Conservation (phyloP, 2,888 invertebrate species). For the Adineta ricciae region DNA sequence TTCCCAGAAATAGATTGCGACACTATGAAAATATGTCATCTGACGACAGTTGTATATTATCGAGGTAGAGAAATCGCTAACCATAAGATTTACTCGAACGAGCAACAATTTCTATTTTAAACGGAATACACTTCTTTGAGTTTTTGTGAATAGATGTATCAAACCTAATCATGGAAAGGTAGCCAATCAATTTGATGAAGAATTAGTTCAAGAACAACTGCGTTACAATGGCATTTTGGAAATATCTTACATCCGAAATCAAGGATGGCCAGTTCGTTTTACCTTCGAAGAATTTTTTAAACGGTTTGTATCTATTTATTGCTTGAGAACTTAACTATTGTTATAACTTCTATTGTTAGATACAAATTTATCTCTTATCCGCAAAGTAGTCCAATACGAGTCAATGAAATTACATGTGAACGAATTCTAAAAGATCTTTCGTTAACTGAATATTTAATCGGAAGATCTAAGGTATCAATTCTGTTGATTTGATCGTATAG, state of each 20-base stretch:
- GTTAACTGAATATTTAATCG: conserved; percentile 38
- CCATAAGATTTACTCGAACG: no score
- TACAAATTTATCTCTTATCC: conserved; percentile 35
- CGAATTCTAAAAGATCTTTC: conserved; percentile 37
- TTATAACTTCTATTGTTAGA: conserved; percentile 21
- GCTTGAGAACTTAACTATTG: not conserved
- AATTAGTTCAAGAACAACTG: conserved; percentile 42
- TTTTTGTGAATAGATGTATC: conserved; percentile 39
- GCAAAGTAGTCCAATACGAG: conserved; percentile 23
- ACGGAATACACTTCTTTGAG: not conserved
- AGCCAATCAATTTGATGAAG: conserved; percentile 38
- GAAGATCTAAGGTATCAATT: conserved; percentile 38
- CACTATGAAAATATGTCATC: not conserved
- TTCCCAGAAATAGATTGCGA: not conserved
- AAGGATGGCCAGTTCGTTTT: conserved; percentile 43
- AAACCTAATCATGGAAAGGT: conserved; percentile 42
- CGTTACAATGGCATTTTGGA: conserved; percentile 46
- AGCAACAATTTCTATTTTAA: no score
- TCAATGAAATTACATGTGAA: conserved; percentile 27
- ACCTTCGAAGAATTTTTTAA: conserved; percentile 40
- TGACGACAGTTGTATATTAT: not conserved
- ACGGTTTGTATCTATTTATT: conserved; percentile 27
- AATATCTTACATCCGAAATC: conserved; percentile 42
- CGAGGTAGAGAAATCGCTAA: not conserved
- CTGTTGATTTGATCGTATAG: not conserved